Conservation (phyloP, 2,113 vertebrate species). For the Anguilla rostrata region DNA sequence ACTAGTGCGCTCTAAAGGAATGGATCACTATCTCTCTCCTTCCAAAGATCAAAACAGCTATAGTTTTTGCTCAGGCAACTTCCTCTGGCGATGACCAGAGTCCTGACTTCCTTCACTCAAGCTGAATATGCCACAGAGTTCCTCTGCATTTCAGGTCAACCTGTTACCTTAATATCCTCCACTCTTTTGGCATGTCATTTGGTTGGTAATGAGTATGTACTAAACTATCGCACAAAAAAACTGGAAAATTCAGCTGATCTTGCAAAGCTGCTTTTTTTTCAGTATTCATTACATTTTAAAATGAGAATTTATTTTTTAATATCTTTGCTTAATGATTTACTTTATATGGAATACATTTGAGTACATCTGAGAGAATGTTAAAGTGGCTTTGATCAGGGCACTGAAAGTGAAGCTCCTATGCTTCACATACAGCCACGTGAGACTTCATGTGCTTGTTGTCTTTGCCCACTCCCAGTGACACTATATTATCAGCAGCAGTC, state of each 20-base stretch:
- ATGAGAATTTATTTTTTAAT: constrained; percentile 43
- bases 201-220: constrained; percentile 54
- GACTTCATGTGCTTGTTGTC: constrained; percentile 50
- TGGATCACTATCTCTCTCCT: constrained; percentile 12
- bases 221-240: constrained; percentile 53
- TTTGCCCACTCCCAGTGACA: constrained; percentile 36
- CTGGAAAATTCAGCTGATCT: constrained; percentile 34
- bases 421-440: constrained; percentile 50
- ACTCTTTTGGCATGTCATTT: constrained; percentile 59
- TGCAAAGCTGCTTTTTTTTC: constrained; percentile 39
- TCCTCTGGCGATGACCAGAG: constrained; percentile 52
- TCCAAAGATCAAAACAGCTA: constrained; percentile 33
- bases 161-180: constrained; percentile 56
- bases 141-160: constrained; percentile 63
- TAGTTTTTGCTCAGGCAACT: constrained; percentile 43
- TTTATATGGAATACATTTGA: constrained; percentile 55
- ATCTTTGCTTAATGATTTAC: constrained; percentile 44
- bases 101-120: constrained; percentile 51
- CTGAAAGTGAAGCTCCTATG: constrained; percentile 54
- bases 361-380: constrained; percentile 50
- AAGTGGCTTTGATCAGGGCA: constrained; percentile 54
- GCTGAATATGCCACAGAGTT: constrained; percentile 58
- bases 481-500: not conserved
- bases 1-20: constrained; percentile 22
- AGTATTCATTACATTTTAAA: constrained; percentile 47